Conservation (phyloP, 2,888 invertebrate genomes). For the Neria commutata region DNA sequence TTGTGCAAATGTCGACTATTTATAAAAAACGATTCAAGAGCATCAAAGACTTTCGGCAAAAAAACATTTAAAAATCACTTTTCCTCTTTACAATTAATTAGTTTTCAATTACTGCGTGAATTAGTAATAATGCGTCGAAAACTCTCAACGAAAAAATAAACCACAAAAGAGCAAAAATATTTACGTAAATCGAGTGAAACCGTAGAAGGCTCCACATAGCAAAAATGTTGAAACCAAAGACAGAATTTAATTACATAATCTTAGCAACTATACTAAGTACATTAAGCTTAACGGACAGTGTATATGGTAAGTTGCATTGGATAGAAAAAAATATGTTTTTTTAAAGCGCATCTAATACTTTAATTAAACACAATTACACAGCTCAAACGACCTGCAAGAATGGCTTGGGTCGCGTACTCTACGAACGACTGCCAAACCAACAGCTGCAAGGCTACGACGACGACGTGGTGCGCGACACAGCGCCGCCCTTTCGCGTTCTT, state of each 20-base stretch:
- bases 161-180: not conserved
- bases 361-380: slow-evolving; percentile 25
- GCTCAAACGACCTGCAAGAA: slow-evolving; percentile 88
- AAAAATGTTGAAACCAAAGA: slow-evolving; percentile 12
- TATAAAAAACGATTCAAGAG: too few species aligned
- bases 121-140: not conserved
- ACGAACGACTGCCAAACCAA: slow-evolving; percentile 86
- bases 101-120: too few species aligned
- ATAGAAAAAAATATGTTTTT: not conserved
- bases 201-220: not conserved
- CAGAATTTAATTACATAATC: slow-evolving; percentile 13
- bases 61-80: too few species aligned
- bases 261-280: slow-evolving; percentile 12
- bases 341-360: not conserved
- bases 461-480: slow-evolving; percentile 83
- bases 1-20: too few species aligned
- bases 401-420: slow-evolving; percentile 85
- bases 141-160: not conserved
- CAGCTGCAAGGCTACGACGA: slow-evolving; percentile 89
- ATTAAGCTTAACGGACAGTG: slow-evolving; percentile 3
- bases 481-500: slow-evolving; percentile 83
- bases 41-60: too few species aligned
- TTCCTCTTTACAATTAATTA: too few species aligned
- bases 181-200: not conserved
- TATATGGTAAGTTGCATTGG: slow-evolving; percentile 19